A percentile compares a stretch with the other conserved stretches of the same genome.
Conservation (phyloP, 2,888 invertebrate genomes). For the Rhodophaea formosa region DNA sequence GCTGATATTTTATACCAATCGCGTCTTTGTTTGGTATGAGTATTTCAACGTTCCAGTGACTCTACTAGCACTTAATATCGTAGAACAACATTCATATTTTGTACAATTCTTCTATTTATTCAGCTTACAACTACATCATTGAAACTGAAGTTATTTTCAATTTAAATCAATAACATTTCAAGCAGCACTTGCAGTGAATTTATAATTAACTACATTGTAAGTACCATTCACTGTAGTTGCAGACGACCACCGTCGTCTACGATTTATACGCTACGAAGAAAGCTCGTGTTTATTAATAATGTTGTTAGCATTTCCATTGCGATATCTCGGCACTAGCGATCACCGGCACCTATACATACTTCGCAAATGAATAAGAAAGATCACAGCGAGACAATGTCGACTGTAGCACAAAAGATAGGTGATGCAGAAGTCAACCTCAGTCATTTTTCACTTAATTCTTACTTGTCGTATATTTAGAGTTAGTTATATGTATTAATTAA, state of each 20-base stretch:
- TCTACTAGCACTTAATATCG: too few relatives aligned
- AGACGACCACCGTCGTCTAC: not conserved
- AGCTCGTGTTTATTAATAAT: constrained; percentile 15
- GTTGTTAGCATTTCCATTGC: constrained; percentile 13
- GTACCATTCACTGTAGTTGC: not conserved
- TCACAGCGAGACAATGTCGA: constrained; percentile 36
- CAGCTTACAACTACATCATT: not conserved
- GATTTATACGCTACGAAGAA: not conserved
- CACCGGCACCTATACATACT: constrained; percentile 12
- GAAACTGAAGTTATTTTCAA: not conserved
- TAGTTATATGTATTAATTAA: too few relatives aligned
- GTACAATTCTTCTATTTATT: too few relatives aligned
- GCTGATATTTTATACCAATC: too few relatives aligned
- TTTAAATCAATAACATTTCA: not conserved
- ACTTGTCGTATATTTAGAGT: too few relatives aligned
- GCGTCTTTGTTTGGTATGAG: too few relatives aligned
- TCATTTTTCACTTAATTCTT: not conserved
- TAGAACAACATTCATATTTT: too few relatives aligned
- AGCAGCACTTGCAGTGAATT: not conserved
- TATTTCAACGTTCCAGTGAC: too few relatives aligned
- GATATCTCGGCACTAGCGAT: constrained; percentile 3
- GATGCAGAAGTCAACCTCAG: not conserved
- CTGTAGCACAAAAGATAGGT: not conserved
- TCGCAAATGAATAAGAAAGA: constrained; percentile 24
- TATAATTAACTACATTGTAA: not conserved